Evolutionary conservation across 2,113 vertebrate species (phyloP), one percentile per base, ranked within the genome.

Genomic region (Amphiprion percula): DNA sequence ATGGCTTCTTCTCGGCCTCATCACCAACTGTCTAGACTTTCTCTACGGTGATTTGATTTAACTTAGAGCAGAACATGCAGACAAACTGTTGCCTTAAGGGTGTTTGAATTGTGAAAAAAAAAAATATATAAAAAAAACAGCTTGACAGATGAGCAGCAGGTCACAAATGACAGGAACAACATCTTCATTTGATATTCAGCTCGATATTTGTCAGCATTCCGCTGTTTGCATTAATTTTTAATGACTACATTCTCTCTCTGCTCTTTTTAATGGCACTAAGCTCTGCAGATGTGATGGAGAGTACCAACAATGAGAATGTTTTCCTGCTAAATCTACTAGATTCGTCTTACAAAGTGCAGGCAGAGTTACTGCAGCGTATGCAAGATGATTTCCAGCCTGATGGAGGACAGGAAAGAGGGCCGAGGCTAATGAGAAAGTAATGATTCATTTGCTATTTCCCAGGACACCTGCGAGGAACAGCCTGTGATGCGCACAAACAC

Each of bases 391-490:
- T 71, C 28, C 33, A 59, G 67, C 70, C 19, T 56, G 58, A 44
- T 15, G 15, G 47, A 62, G 46, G 54, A 26, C 59, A 46, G 52
- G 33, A 4, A 41, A 55, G 8, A 21, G 53, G 26, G 62, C 37
- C 11, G 56, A 55, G 52, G 52, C 69, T 73, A 54, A 73, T 73
- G 63, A 79, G 66, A 76, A 74, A 72, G 41, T 60, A 39, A n/a
- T 52, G 56, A 84, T 50, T 75, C 11, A 72, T 75, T 71, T 0
- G 5, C 11, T 46, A n/a, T 14, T n/a, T 80, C 73, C 58, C 47
- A 44, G 0, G 11, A 79, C 67, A 82, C 71, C 68, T 72, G 50
- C 56, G 52, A 74, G 61, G 37, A 83, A 65, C 68, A 74, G 68
- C 1, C 39, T 54, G 52, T 33, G 39, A 61, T 0, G 47, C 23